Conservation (phyloP, 2,113 vertebrate genomes). For the Podocnemis expansa region DNA sequence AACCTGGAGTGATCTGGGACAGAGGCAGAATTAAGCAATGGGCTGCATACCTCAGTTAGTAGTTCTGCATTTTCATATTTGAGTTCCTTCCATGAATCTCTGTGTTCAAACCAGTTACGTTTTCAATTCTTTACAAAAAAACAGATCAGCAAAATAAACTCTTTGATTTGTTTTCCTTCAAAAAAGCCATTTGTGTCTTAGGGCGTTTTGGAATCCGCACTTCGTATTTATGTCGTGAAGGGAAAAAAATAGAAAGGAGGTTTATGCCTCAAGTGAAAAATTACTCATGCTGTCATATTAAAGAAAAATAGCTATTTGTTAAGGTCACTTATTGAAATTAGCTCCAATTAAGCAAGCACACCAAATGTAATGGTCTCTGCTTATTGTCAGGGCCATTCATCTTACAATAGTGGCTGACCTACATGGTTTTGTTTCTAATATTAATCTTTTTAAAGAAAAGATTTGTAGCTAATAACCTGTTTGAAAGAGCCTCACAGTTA, state of each 20-base stretch:
- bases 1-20: background rate
- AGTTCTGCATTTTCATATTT: background rate
- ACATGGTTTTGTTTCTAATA: background rate
- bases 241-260: background rate
- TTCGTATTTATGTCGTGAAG: slow-evolving; percentile 10
- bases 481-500: background rate
- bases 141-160: background rate
- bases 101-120: background rate
- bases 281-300: background rate
- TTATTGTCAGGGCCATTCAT: slow-evolving; percentile 35
- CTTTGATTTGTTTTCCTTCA: background rate
- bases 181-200: background rate
- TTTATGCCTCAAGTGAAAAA: slow-evolving; percentile 6
- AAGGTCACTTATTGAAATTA: slow-evolving; percentile 50
- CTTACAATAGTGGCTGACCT: background rate
- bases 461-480: slow-evolving; percentile 14
- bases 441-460: slow-evolving; percentile 33
- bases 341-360: slow-evolving; percentile 31
- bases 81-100: background rate
- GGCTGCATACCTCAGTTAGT: background rate
- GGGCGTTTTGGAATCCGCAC: background rate
- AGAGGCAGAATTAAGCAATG: background rate
- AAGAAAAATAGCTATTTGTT: slow-evolving; percentile 36
- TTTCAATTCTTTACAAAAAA: background rate
- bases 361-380: background rate